These are phyloP conservation scores for Ridgeia piscesae DNA, from an alignment of 1,140 invertebrate species.

Conservation along the genomic window DNA sequence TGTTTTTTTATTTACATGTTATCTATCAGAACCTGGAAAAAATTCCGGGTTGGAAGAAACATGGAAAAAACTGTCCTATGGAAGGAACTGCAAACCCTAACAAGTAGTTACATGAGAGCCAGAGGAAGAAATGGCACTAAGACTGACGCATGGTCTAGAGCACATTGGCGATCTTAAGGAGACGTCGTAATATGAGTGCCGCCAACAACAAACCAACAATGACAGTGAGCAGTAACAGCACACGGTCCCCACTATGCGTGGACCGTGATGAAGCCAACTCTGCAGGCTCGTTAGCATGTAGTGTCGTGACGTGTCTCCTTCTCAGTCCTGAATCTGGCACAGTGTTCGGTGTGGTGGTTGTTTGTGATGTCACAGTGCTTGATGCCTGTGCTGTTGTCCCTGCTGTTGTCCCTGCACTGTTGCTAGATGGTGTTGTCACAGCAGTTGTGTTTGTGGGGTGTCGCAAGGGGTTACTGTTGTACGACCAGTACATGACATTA, in stretches of 20 bases:
- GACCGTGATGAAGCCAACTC: background rate
- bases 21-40: too few relatives aligned
- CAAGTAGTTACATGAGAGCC: too few relatives aligned
- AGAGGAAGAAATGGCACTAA: background rate
- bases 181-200: background rate
- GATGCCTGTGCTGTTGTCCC: background rate
- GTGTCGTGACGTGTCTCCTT: background rate
- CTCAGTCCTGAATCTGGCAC: background rate
- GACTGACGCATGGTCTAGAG: background rate
- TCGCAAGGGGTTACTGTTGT: background rate
- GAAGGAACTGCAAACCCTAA: too few relatives aligned
- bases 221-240: background rate
- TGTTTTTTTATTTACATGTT: too few relatives aligned
- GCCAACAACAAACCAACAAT: background rate
- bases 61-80: too few relatives aligned
- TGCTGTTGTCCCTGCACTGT: background rate
- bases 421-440: background rate
- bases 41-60: too few relatives aligned
- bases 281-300: background rate
- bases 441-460: background rate
- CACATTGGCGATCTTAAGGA: background rate
- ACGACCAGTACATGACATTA: background rate
- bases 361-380: background rate
- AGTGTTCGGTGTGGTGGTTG: background rate
- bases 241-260: background rate